phyloP scores from a whole-genome alignment of 2,888 invertebrate species.

The Anticlea derivata region DNA sequence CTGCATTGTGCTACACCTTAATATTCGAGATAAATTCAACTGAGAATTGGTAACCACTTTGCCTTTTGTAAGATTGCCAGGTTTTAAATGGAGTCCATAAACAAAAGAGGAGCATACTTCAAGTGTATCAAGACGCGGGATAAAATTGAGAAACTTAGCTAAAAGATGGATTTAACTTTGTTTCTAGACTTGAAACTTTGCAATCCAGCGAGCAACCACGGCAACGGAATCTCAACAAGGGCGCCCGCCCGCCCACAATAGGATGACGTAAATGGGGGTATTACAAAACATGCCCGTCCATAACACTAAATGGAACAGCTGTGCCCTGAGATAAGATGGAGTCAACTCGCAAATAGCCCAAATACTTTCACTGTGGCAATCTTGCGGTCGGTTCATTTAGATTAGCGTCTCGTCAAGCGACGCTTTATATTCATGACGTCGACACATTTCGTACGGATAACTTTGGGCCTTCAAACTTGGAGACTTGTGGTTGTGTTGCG shows the following conservation, averaged over 20 bases:
- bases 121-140: slow-evolving; percentile 26
- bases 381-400: slow-evolving; percentile 42
- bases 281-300: slow-evolving; percentile 22
- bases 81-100: slow-evolving; percentile 15
- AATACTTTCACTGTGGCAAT: slow-evolving; percentile 54
- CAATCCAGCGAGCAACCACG: slow-evolving; percentile 18
- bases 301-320: slow-evolving; percentile 27
- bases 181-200: slow-evolving; percentile 33
- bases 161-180: slow-evolving; percentile 33
- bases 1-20: too few relatives aligned
- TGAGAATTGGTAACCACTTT: neutral
- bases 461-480: slow-evolving; percentile 39
- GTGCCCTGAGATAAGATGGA: slow-evolving; percentile 35
- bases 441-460: slow-evolving; percentile 46
- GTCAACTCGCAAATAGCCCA: slow-evolving; percentile 47
- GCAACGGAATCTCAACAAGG: slow-evolving; percentile 20
- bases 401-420: slow-evolving; percentile 38
- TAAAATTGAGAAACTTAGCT: slow-evolving; percentile 25
- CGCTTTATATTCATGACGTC: slow-evolving; percentile 60
- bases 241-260: slow-evolving; percentile 10
- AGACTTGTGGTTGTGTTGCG: too few relatives aligned
- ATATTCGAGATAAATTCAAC: too few relatives aligned
- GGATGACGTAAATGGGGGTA: slow-evolving; percentile 19
- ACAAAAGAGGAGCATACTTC: slow-evolving; percentile 7
- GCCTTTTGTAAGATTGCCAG: slow-evolving; percentile 9